Evolutionary conservation across 2,888 invertebrate genomes (phyloP).

Genomic region (Halictus quadricinctus): DNA sequence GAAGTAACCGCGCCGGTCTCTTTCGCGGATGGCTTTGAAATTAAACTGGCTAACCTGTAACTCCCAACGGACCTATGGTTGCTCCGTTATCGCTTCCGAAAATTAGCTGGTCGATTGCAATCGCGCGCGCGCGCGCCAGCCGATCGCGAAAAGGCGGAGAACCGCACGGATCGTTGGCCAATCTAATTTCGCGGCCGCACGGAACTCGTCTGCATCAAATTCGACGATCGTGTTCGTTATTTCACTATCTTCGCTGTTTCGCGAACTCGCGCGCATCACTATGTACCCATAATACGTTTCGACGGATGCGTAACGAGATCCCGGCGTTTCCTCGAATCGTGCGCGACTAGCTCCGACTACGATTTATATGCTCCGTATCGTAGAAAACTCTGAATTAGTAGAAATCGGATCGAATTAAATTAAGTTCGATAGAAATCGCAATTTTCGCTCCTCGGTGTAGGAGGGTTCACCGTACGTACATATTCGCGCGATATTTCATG

Average conservation of each 20-base stretch:
- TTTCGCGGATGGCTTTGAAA: constrained; percentile 63
- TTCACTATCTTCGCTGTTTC: not conserved
- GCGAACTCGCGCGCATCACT: not conserved
- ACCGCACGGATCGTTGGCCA: not conserved
- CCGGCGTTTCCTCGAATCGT: constrained; percentile 1
- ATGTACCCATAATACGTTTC: not conserved
- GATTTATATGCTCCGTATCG: too few relatives aligned
- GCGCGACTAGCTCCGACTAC: constrained; percentile 24
- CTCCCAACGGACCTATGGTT: constrained; percentile 34
- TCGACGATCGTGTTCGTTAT: not conserved
- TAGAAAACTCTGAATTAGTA: too few relatives aligned
- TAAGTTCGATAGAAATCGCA: too few relatives aligned
- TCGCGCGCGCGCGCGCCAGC: constrained; percentile 47
- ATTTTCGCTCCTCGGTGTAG: not conserved
- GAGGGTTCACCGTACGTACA: not conserved
- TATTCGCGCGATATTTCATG: constrained; percentile 42
- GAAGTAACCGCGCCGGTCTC: constrained; percentile 41
- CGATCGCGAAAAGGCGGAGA: constrained; percentile 22
- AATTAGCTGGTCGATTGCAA: constrained; percentile 64
- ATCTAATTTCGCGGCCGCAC: constrained; percentile 25
- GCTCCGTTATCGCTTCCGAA: constrained; percentile 64
- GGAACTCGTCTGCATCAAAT: not conserved
- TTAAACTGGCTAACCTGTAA: constrained; percentile 53
- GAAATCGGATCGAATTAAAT: too few relatives aligned
- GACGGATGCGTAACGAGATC: not conserved